Conservation (phyloP, 2,797 vertebrate species). For the Epinephelus awoara region DNA sequence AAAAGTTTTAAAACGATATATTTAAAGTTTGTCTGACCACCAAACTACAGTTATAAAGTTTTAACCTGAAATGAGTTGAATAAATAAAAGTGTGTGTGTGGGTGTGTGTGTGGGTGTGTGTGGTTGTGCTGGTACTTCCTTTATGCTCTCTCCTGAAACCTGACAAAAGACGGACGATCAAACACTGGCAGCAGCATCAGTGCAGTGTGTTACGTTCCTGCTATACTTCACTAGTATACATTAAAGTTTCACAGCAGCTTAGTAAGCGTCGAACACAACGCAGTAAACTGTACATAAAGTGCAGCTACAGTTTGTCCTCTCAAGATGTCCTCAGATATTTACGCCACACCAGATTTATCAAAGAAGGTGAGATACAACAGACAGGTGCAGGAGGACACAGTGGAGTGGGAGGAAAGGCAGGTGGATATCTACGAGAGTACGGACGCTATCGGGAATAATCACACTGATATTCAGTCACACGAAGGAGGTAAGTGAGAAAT, state of each 20-base stretch:
- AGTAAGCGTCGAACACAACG: not conserved
- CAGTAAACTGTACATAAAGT: not conserved
- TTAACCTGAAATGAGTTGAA: too few relatives aligned
- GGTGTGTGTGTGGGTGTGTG: not conserved
- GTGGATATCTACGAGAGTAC: conserved; percentile 13
- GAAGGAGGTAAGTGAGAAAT: not conserved
- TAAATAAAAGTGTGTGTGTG: too few relatives aligned
- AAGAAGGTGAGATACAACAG: not conserved
- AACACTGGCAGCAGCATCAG: not conserved
- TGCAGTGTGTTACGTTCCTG: too few relatives aligned
- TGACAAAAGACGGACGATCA: not conserved
- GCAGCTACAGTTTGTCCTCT: not conserved
- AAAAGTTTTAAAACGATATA: too few relatives aligned
- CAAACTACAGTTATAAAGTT: too few relatives aligned
- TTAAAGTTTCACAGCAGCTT: not conserved
- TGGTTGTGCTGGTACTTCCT: conserved; percentile 11
- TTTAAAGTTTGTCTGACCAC: too few relatives aligned
- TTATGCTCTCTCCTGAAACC: not conserved
- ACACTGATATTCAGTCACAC: not conserved
- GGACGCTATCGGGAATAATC: not conserved
- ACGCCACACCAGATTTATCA: not conserved
- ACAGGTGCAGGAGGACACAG: too few relatives aligned
- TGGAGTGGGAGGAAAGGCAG: not conserved
- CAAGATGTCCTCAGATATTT: conserved; percentile 30
- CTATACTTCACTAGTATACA: not conserved